These are phyloP conservation scores for Protodeltote pygarga DNA, from an alignment of 2,888 invertebrate genomes.

Conservation along the genomic window DNA sequence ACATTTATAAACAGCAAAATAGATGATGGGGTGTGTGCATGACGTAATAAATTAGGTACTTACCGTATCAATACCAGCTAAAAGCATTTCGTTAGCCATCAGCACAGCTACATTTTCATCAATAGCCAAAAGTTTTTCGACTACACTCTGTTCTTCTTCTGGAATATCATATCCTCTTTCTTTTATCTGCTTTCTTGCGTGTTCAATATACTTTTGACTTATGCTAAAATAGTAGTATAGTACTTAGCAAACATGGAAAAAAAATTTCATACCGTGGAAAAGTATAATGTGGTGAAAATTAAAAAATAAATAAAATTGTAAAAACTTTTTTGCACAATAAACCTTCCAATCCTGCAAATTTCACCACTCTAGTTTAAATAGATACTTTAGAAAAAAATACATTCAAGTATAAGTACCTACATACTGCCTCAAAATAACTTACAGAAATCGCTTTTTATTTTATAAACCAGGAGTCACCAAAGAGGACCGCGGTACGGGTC, in stretches of 20 bases:
- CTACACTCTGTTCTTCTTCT: constrained; percentile 86
- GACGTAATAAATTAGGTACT: constrained; percentile 37
- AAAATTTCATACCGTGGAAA: too few relatives aligned
- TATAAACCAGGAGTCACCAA: too few relatives aligned
- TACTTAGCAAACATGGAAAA: too few relatives aligned
- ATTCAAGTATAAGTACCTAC: too few relatives aligned
- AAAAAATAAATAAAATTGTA: too few relatives aligned
- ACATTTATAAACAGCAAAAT: not conserved
- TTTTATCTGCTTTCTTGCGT: constrained; percentile 64
- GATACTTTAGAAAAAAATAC: too few relatives aligned
- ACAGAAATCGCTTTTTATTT: too few relatives aligned
- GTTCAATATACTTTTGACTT: constrained; percentile 67
- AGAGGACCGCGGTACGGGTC: too few relatives aligned
- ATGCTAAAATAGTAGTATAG: constrained; percentile 56
- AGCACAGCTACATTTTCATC: constrained; percentile 88
- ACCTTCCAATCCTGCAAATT: not conserved
- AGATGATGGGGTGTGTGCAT: too few relatives aligned
- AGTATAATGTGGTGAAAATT: too few relatives aligned
- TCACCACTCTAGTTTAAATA: too few relatives aligned
- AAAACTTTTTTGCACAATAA: not conserved
- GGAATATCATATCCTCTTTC: constrained; percentile 68
- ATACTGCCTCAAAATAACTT: too few relatives aligned
- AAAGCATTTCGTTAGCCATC: constrained; percentile 90
- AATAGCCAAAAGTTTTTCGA: constrained; percentile 88
- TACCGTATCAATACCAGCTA: constrained; percentile 91